A percentile compares a stretch with the other conserved stretches of the same genome.
These are phyloP conservation scores for Epinotia nisella DNA, from an alignment of 2,888 invertebrate species.

Conservation along the genomic window DNA sequence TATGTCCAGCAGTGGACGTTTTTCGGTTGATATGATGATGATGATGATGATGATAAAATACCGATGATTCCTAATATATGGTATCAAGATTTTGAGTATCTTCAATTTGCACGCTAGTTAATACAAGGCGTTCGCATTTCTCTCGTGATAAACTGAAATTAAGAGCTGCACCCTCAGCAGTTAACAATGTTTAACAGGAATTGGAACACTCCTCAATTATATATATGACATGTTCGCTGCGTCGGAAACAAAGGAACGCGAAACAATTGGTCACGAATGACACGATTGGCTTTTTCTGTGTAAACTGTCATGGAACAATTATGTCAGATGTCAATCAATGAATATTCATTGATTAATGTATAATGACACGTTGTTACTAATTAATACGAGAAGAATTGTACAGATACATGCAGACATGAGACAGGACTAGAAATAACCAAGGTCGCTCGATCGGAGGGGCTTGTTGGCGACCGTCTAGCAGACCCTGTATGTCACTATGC, in stretches of 20 bases:
- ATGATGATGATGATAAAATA: no score
- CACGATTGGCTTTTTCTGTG: not conserved
- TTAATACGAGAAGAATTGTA: not conserved
- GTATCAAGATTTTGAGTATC: constrained; percentile 1
- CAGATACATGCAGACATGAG: not conserved
- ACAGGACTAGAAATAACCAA: not conserved
- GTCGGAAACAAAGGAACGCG: constrained; percentile 3
- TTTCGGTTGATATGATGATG: no score
- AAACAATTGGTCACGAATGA: not conserved
- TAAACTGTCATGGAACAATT: not conserved
- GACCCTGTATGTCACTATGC: no score
- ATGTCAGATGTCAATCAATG: not conserved
- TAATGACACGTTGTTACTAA: not conserved
- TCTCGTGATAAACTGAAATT: constrained; percentile 13
- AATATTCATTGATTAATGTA: not conserved
- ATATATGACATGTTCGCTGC: not conserved
- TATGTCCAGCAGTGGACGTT: no score
- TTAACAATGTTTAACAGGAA: constrained; percentile 21
- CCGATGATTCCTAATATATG: not conserved
- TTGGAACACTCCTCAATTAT: constrained; percentile 16
- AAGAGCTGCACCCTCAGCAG: constrained; percentile 17
- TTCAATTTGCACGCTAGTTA: not conserved
- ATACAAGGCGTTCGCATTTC: not conserved
- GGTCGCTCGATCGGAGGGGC: no score
- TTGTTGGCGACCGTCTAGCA: no score